Evolutionary conservation across 2,797 vertebrate species (phyloP).

Genomic region (Selene dorsalis): DNA sequence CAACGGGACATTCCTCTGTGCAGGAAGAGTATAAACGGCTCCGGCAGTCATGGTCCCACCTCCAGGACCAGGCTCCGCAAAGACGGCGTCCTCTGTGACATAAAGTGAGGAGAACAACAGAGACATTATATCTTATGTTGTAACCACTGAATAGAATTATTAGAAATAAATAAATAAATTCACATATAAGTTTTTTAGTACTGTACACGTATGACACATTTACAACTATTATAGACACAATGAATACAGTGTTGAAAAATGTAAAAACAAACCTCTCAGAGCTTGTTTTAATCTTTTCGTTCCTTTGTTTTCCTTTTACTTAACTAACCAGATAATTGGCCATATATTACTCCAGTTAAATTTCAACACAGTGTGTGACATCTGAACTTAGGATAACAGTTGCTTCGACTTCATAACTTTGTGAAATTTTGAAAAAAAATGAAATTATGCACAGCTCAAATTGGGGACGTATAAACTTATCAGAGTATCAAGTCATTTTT

Average conservation of each 20-base stretch:
- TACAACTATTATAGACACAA: neutral
- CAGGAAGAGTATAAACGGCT: constrained; percentile 82
- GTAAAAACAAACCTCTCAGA: neutral
- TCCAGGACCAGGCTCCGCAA: constrained; percentile 86
- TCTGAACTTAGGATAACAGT: neutral
- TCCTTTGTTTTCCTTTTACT: neutral
- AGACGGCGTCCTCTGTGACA: constrained; percentile 91
- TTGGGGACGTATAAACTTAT: neutral
- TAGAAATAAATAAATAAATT: neutral
- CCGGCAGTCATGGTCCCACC: constrained; percentile 85
- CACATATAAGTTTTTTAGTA: neutral
- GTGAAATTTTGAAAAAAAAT: no score
- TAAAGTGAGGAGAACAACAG: neutral
- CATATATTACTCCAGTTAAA: neutral
- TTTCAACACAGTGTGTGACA: neutral
- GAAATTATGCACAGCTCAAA: neutral
- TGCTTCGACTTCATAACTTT: no score
- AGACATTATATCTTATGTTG: neutral
- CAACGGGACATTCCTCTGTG: constrained; percentile 78
- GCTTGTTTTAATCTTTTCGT: neutral
- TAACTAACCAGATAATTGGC: neutral
- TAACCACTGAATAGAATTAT: neutral
- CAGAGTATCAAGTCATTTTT: neutral
- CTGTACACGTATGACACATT: neutral
- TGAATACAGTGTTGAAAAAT: neutral